phyloP scores from a whole-genome alignment of 2,888 invertebrate species.

The Epinotia bilunana region DNA sequence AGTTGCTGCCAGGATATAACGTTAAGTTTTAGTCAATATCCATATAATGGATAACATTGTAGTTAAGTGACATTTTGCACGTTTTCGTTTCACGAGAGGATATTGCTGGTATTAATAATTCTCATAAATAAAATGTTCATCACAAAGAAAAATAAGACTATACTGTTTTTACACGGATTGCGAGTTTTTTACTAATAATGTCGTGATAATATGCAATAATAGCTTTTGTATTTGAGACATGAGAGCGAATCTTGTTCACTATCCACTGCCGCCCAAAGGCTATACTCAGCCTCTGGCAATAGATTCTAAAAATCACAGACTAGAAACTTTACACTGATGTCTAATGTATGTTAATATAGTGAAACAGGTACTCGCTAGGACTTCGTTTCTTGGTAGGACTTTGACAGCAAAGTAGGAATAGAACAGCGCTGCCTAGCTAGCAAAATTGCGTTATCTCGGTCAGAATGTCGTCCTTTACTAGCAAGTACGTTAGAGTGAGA shows the following conservation, averaged over 20 bases:
- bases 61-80: conserved; percentile 59
- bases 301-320: not conserved
- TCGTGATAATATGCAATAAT: conserved; percentile 21
- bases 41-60: conserved; percentile 71
- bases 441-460: no score
- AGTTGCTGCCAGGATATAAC: conserved; percentile 57
- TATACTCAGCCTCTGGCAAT: not conserved
- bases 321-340: conserved; percentile 1
- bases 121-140: conserved; percentile 23
- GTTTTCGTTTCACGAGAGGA: conserved; percentile 26
- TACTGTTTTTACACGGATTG: conserved; percentile 4
- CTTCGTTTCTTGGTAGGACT: not conserved
- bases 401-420: conserved; percentile 5
- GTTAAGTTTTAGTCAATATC: conserved; percentile 64
- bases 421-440: not conserved
- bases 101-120: conserved; percentile 19
- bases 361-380: conserved; percentile 6
- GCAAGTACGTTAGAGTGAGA: no score
- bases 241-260: not conserved
- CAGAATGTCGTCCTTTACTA: no score
- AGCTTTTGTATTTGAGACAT: conserved; percentile 13
- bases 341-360: conserved; percentile 2
- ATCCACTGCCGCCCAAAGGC: no score
- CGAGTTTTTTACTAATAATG: conserved; percentile 25
- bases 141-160: conserved; percentile 14